These are phyloP conservation scores for Stenotaenia linearis DNA, from an alignment of 2,888 invertebrate genomes.

Conservation along the genomic window DNA sequence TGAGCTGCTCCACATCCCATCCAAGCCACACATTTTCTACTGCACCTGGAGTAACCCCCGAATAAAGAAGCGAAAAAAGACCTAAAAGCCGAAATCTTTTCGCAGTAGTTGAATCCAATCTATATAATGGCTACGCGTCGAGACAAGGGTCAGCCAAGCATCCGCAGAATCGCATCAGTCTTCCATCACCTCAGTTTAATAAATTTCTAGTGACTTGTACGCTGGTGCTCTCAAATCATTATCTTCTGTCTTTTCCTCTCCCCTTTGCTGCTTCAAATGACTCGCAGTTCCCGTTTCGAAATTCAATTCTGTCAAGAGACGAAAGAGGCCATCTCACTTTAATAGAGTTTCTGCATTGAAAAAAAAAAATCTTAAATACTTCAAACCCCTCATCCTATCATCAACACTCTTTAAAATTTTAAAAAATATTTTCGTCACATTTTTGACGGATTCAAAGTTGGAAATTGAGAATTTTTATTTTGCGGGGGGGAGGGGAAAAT, in stretches of 20 bases:
- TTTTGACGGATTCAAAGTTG: no score
- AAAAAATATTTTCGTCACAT: neutral
- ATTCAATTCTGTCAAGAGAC: constrained; percentile 1
- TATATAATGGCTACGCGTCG: neutral
- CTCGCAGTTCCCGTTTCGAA: neutral
- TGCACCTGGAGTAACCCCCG: neutral
- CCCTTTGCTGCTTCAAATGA: neutral
- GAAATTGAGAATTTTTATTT: neutral
- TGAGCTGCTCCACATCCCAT: neutral
- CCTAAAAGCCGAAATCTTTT: neutral
- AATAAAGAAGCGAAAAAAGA: neutral
- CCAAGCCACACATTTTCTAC: neutral
- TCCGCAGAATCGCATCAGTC: neutral
- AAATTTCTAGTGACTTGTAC: neutral
- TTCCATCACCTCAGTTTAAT: neutral
- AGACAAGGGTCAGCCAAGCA: neutral
- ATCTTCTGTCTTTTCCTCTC: neutral
- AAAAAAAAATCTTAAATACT: neutral
- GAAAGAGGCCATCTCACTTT: neutral
- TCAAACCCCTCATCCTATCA: neutral
- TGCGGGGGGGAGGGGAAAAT: neutral
- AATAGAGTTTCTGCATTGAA: neutral
- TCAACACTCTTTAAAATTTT: neutral
- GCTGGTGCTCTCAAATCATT: constrained; percentile 10
- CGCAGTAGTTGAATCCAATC: neutral